phyloP scores from a whole-genome alignment of 2,113 vertebrate genomes.

The Salminus brasiliensis region DNA sequence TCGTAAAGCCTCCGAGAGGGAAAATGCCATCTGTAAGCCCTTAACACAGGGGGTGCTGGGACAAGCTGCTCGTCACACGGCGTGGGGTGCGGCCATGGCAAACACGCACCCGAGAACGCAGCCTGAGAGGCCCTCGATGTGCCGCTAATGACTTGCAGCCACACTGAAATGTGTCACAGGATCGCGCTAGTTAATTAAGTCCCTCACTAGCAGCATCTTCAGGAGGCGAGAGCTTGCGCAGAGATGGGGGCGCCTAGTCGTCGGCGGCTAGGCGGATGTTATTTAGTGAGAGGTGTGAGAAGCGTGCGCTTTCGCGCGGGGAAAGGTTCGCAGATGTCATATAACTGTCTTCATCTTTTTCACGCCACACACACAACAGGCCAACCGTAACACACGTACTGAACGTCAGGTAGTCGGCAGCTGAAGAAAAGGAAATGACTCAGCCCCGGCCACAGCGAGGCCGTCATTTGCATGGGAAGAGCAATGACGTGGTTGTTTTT shows the following conservation, averaged over 20 bases:
- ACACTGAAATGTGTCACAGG: conserved; percentile 38
- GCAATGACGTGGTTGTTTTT: neutral
- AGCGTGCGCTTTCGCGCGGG: conserved; percentile 34
- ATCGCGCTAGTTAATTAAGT: conserved; percentile 50
- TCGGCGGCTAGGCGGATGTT: neutral
- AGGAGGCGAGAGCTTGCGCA: conserved; percentile 17
- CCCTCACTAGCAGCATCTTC: conserved; percentile 29
- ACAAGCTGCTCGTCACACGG: conserved; percentile 43
- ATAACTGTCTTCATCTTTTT: conserved; percentile 33
- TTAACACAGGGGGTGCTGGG: conserved; percentile 11
- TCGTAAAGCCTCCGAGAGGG: conserved; percentile 6
- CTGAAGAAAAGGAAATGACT: neutral
- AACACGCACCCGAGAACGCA: conserved; percentile 9
- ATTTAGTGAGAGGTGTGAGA: conserved; percentile 18
- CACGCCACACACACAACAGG: conserved; percentile 13
- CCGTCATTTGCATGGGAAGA: neutral
- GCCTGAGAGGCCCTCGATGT: conserved; percentile 33
- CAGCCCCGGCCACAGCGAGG: neutral
- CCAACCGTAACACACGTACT: neutral
- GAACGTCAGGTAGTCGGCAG: neutral
- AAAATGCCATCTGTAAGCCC: conserved; percentile 43
- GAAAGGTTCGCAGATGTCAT: conserved; percentile 46
- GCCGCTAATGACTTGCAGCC: conserved; percentile 37
- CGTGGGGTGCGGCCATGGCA: conserved; percentile 24
- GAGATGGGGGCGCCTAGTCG: conserved; percentile 8